These are phyloP conservation scores for Acheta domesticus DNA, from an alignment of 2,888 invertebrate species.

Conservation along the genomic window DNA sequence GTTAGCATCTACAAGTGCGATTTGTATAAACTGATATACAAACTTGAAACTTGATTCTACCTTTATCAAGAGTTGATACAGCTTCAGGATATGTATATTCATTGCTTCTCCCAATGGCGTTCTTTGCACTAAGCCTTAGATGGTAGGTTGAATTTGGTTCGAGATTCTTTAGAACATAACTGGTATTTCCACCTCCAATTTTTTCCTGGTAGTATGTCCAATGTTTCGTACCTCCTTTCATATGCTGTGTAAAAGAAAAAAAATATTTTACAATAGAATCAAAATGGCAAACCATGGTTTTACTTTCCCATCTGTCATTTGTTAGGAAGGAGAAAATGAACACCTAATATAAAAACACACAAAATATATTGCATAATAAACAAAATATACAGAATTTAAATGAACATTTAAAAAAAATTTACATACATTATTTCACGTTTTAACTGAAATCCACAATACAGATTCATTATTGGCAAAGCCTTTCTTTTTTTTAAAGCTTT, in stretches of 20 bases:
- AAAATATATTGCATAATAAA: too few species aligned
- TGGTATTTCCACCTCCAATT: slow-evolving; percentile 63
- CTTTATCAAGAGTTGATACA: slow-evolving; percentile 58
- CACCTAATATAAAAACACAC: too few species aligned
- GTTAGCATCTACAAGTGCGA: neutral
- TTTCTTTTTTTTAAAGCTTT: too few species aligned
- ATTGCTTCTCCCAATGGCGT: slow-evolving; percentile 60
- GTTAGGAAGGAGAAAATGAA: too few species aligned
- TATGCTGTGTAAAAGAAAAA: slow-evolving; percentile 47
- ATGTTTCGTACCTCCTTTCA: slow-evolving; percentile 54
- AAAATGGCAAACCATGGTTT: too few species aligned
- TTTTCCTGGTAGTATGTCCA: slow-evolving; percentile 59
- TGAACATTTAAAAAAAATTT: too few species aligned
- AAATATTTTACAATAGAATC: neutral
- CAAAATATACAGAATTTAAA: too few species aligned
- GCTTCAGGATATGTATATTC: slow-evolving; percentile 53
- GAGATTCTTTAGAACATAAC: slow-evolving; percentile 65
- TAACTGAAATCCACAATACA: too few species aligned
- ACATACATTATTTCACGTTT: too few species aligned
- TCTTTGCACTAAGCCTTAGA: slow-evolving; percentile 64
- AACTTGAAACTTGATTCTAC: neutral
- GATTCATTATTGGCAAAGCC: too few species aligned
- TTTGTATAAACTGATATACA: neutral
- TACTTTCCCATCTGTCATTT: too few species aligned
- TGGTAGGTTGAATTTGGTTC: slow-evolving; percentile 64